Base-by-base conservation (phyloP, 64 coral and sea anemone species). In the Montipora sp. region DNA sequence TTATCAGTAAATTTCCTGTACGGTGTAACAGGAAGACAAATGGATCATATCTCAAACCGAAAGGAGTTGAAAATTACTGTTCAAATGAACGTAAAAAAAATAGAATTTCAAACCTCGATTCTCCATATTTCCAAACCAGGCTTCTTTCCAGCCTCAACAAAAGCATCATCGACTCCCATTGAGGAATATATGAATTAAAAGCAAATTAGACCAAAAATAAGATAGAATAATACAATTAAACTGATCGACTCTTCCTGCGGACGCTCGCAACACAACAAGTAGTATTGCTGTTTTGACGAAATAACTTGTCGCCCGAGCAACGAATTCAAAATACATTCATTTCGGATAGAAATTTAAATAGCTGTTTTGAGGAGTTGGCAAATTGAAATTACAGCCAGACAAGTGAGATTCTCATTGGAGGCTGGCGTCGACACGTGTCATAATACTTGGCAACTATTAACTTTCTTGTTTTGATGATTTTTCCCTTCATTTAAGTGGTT, bases 41-140 rank as follows among this genome's bases (percentile, higher is more conserved):
- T 36, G 36, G 36, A 36, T 36, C 36, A 36, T 36, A 50, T 12
- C 22, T 9, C n/a, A 3, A 19, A 24, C 10, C 3, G n/a, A 59
- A 82, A 55, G 79, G 11, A 23, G 45, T 1, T 1, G 36, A 5
- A 72, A 85, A 85, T 50, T 72, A 71, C 47, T 71, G 48, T 51
- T 85, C 65, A 47, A 3, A 18, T 48, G 45, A 83, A 49, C 82
- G 47, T 72, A 71, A 84, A 71, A 13, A 49, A 85, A 51, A 22
- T 16, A 70, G 6, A 4, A 65, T 44, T 11, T 61, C 92, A 57
- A 43, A 98, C 95, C 92, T 98, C 95, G 12, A 98, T 98, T 48
- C 95, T 90, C 95, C 95, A 98, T 83, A 98, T 98, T 72, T 98
- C 95, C 77, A 89, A n/a, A 0, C 95, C 95, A 71, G 90, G 70